These are phyloP conservation scores for Drosophila saltans DNA, from an alignment of 1,140 invertebrate species.

Conservation along the genomic window DNA sequence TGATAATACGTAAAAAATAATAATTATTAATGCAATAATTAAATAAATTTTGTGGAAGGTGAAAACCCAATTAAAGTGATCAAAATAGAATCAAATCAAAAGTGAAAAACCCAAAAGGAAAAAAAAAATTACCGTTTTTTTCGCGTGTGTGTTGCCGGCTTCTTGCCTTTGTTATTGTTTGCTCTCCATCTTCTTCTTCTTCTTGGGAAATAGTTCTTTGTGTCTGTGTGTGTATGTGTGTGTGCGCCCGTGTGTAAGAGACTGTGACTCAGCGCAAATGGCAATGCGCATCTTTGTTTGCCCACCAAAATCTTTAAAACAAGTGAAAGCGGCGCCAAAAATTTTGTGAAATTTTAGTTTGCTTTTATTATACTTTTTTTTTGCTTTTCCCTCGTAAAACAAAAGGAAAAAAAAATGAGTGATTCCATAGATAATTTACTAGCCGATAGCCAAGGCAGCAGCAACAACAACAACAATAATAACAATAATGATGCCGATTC, in stretches of 20 bases:
- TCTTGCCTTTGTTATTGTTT: slow-evolving; percentile 69
- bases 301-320: slow-evolving; percentile 12
- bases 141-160: slow-evolving; percentile 11
- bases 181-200: slow-evolving; percentile 32
- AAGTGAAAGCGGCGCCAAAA: slow-evolving; percentile 71
- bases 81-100: slow-evolving; percentile 19
- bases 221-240: slow-evolving; percentile 41
- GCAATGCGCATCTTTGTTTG: slow-evolving; percentile 75
- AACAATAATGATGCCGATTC: slow-evolving; percentile 72
- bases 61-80: slow-evolving; percentile 12
- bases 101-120: slow-evolving; percentile 10
- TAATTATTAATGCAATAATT: slow-evolving; percentile 21
- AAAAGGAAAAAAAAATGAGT: slow-evolving; percentile 56
- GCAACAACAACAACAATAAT: slow-evolving; percentile 28
- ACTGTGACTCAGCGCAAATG: slow-evolving; percentile 76
- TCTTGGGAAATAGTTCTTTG: slow-evolving; percentile 62
- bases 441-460: slow-evolving; percentile 52
- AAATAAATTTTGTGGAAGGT: slow-evolving; percentile 14
- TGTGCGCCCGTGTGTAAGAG: slow-evolving; percentile 19
- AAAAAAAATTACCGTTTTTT: slow-evolving; percentile 21
- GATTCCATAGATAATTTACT: slow-evolving; percentile 68
- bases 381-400: too few species aligned
- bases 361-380: too few species aligned
- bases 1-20: slow-evolving; percentile 40
- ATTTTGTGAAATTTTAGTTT: slow-evolving; percentile 7